Evolutionary conservation across 2,888 invertebrate species (phyloP).

Genomic region (Druceiella hillmani): DNA sequence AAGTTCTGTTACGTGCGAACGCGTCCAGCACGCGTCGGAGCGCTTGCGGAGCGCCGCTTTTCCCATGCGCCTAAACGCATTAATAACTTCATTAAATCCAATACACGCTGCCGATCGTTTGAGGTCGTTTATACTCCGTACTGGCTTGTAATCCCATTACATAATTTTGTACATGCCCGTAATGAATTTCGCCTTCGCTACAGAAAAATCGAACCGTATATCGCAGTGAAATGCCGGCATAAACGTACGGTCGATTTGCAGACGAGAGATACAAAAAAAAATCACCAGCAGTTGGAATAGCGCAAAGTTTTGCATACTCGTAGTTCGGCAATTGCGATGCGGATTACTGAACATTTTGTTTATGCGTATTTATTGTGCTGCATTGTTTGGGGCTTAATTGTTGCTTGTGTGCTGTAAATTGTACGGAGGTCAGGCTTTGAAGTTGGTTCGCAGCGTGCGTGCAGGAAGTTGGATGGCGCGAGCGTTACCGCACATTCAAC

Average conservation of each 20-base stretch:
- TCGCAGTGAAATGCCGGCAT: background rate
- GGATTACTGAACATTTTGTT: no score
- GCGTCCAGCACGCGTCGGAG: constrained; percentile 35
- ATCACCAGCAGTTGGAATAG: no score
- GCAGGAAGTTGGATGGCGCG: no score
- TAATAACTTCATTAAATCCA: constrained; percentile 54
- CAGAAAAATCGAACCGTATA: background rate
- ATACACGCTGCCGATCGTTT: constrained; percentile 42
- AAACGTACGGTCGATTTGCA: background rate
- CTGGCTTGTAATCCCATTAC: constrained; percentile 51
- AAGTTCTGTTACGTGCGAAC: no score
- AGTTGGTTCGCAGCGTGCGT: no score
- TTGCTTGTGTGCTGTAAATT: no score
- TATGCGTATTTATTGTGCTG: no score
- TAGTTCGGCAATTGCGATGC: no score
- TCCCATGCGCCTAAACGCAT: constrained; percentile 34
- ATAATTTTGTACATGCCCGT: constrained; percentile 33
- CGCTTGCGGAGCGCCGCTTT: constrained; percentile 36
- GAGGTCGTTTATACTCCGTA: constrained; percentile 44
- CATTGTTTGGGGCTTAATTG: no score
- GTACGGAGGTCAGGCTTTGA: no score
- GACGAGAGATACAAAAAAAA: background rate
- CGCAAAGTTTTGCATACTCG: no score
- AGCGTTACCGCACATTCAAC: no score
- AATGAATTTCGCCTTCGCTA: constrained; percentile 30